Percentiles rank a stretch among this genome's conserved stretches.
Evolutionary conservation across 2,888 invertebrate species (phyloP).

Genomic region (Oscheius sp.): DNA sequence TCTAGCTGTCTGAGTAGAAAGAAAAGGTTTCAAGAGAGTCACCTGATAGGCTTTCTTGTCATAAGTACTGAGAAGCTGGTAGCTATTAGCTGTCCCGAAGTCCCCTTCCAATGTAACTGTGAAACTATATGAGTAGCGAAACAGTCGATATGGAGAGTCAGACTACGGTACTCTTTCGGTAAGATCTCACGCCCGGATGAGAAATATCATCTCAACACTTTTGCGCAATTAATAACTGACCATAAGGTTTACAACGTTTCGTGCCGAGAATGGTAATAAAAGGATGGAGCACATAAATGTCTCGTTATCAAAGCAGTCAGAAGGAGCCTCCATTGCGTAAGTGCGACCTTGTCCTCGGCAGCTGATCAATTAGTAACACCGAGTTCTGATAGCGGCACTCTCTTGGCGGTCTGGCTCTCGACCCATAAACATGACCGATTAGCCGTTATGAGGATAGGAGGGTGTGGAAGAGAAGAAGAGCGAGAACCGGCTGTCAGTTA

Average conservation of each 20-base stretch:
- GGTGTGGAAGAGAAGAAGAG: constrained; percentile 4
- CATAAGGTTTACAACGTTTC: neutral
- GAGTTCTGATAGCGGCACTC: constrained; percentile 28
- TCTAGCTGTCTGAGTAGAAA: too few relatives aligned
- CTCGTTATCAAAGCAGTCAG: constrained; percentile 9
- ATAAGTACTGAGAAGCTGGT: too few relatives aligned
- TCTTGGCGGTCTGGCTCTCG: neutral
- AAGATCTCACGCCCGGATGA: too few relatives aligned
- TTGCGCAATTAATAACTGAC: neutral
- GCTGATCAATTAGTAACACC: constrained; percentile 31
- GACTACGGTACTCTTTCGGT: too few relatives aligned
- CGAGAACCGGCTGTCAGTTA: constrained; percentile 21
- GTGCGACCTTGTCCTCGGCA: constrained; percentile 32
- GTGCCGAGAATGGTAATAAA: constrained; percentile 5
- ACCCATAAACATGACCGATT: constrained; percentile 35
- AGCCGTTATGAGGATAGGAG: constrained; percentile 1
- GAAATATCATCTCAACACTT: too few relatives aligned
- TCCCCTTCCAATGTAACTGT: too few relatives aligned
- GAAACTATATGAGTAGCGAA: too few relatives aligned
- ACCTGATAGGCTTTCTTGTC: too few relatives aligned
- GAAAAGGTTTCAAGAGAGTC: too few relatives aligned
- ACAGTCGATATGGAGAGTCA: too few relatives aligned
- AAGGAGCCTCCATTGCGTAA: constrained; percentile 25
- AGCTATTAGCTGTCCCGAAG: too few relatives aligned
- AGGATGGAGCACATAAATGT: neutral